Percentiles rank a stretch among this genome's conserved stretches.
Evolutionary conservation across 1,140 invertebrate genomes (phyloP).

Genomic region (Mylabris phalerata): DNA sequence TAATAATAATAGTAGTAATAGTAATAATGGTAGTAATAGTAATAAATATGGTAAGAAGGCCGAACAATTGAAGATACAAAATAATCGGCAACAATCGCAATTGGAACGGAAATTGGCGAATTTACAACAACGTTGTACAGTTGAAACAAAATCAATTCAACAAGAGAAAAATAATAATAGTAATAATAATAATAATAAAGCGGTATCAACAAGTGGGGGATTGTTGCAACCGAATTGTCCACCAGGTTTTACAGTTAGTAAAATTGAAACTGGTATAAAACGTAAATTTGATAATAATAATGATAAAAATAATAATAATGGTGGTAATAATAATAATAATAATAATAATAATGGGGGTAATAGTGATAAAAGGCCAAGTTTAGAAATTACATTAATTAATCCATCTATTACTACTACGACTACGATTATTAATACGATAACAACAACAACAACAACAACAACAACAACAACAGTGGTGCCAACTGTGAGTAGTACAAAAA

Average conservation of each 20-base stretch:
- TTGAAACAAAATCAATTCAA: constrained; percentile 22
- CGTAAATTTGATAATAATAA: constrained; percentile 27
- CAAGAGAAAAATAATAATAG: constrained; percentile 22
- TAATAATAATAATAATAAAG: constrained; percentile 7
- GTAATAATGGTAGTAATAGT: no score
- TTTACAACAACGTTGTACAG: constrained; percentile 31
- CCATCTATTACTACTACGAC: constrained; percentile 4
- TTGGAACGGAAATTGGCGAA: constrained; percentile 35
- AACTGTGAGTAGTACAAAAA: constrained; percentile 1
- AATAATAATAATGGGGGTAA: no score
- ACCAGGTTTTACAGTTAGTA: constrained; percentile 39
- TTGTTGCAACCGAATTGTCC: constrained; percentile 27
- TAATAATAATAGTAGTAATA: no score
- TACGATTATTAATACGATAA: no score
- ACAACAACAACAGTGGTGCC: no score
- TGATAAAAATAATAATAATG: neutral
- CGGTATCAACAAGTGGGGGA: neutral
- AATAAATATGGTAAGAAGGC: no score
- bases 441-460: no score
- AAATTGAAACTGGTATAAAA: constrained; percentile 36
- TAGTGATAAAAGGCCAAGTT: constrained; percentile 36
- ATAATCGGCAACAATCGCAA: neutral
- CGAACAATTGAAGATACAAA: neutral
- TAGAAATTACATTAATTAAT: constrained; percentile 40
- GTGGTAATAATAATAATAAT: no score